Evolutionary conservation across 1,140 invertebrate genomes (phyloP), one percentile per base, ranked within the genome.

Genomic region (Orius insidiosus): DNA sequence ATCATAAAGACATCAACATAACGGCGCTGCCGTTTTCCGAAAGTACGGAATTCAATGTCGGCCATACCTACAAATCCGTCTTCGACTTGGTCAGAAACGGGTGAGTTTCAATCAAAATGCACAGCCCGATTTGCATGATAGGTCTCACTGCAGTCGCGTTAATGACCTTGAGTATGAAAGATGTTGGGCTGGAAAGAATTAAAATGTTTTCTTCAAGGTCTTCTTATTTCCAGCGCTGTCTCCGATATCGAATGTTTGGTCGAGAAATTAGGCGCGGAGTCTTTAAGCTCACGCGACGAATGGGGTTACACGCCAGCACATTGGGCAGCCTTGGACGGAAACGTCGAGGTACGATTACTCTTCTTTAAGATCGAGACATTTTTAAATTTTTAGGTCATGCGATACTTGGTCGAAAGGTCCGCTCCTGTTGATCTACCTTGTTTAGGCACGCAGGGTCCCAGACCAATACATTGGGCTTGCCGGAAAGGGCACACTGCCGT

Each of bases 381-480:
- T 2, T 44, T 1, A 34, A 10, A 32, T 7, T 24, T 34, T 35
- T 6, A 67, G 70, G 65, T 85, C 36, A 83, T 83, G 78, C 68
- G 82, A 8, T 85, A 84, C 56, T 69, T 93, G 37, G 76, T 90
- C 9, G 85, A 88, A 56, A 68, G 76, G 46, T 77, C 75, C 44
- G 83, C 80, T 10, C 82, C 84, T 1, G 72, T 90, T 5, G 82
- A 93, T 64, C 65, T 89, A 36, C 77, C 85, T 1, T 89, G 85
- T 56, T 64, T 87, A 40, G 86, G 87, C 34, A 88, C 81, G 1
- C 75, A 89, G 61, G 86, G 85, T 2, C 85, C 86, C 0, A 69
- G 79, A 34, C 88, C 88, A 1, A 88, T 92, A 49, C 87, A 93
- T 59, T 92, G 87, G 88, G 87, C 87, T 2, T 89, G 86, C 59